phyloP scores from a whole-genome alignment of 2,888 invertebrate species.

The Tyria jacobaeae region DNA sequence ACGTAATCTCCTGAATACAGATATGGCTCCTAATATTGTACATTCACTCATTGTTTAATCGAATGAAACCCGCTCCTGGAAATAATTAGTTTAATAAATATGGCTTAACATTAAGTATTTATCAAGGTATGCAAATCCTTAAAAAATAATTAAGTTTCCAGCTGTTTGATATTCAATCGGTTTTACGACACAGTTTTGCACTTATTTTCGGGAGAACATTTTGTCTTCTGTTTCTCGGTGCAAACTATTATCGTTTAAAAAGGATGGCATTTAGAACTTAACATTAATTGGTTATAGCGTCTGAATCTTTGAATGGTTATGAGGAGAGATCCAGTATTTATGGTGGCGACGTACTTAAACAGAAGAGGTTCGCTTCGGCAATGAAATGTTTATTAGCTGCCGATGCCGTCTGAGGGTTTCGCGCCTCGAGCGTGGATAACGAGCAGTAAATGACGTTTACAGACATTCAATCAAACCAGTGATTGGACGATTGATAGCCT shows the following conservation, averaged over 20 bases:
- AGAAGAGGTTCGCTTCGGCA: slow-evolving; percentile 53
- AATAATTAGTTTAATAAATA: slow-evolving; percentile 6
- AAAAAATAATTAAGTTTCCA: slow-evolving; percentile 21
- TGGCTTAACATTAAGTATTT: not conserved
- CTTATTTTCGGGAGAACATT: slow-evolving; percentile 28
- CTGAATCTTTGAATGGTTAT: slow-evolving; percentile 38
- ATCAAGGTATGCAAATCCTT: slow-evolving; percentile 3
- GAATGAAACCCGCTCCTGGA: slow-evolving; percentile 9
- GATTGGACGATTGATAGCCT: slow-evolving; percentile 67
- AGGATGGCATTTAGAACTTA: slow-evolving; percentile 29
- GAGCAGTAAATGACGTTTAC: slow-evolving; percentile 74
- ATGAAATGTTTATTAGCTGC: slow-evolving; percentile 73
- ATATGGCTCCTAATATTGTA: slow-evolving; percentile 28
- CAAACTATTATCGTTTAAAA: slow-evolving; percentile 23
- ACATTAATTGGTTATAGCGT: slow-evolving; percentile 25
- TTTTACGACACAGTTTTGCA: slow-evolving; percentile 30
- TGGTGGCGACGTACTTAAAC: slow-evolving; percentile 48
- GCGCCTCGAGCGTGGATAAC: slow-evolving; percentile 74
- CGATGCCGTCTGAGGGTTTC: slow-evolving; percentile 55
- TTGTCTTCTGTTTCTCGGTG: slow-evolving; percentile 21
- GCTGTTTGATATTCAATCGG: slow-evolving; percentile 30
- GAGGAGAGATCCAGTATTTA: slow-evolving; percentile 41
- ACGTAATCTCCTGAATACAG: slow-evolving; percentile 7
- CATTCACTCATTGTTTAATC: slow-evolving; percentile 24
- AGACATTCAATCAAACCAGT: slow-evolving; percentile 74